These are phyloP conservation scores for Cossypha polioptera DNA, from an alignment of 2,797 vertebrate species.

Conservation along the genomic window DNA sequence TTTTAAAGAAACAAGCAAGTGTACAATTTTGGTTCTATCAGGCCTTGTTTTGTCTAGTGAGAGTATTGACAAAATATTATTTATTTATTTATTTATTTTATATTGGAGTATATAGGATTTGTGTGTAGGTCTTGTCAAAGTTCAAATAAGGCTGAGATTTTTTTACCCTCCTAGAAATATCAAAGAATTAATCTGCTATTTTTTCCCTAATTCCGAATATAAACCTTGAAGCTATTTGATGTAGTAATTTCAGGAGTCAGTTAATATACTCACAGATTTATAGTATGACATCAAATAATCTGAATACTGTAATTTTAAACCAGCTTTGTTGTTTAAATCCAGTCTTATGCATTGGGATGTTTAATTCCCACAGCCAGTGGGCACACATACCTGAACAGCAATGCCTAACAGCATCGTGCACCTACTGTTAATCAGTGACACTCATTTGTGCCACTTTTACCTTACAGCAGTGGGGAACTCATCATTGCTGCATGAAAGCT, in stretches of 20 bases:
- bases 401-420: background rate
- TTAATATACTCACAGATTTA: background rate
- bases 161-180: background rate
- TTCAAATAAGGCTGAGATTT: background rate
- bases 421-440: background rate
- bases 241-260: background rate
- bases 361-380: background rate
- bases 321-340: background rate
- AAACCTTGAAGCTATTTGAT: background rate
- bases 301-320: background rate
- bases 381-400: background rate
- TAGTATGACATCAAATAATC: background rate
- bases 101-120: background rate
- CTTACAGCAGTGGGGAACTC: background rate
- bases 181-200: background rate
- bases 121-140: background rate
- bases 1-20: background rate
- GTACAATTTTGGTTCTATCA: background rate
- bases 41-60: background rate
- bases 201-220: background rate
- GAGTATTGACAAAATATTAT: background rate
- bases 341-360: background rate
- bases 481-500: background rate
- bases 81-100: background rate
- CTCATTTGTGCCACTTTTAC: background rate